A percentile compares a stretch with the other conserved stretches of the same genome.
Conservation (phyloP, 64 coral and sea anemone genomes). For the Stylophora pistillata region DNA sequence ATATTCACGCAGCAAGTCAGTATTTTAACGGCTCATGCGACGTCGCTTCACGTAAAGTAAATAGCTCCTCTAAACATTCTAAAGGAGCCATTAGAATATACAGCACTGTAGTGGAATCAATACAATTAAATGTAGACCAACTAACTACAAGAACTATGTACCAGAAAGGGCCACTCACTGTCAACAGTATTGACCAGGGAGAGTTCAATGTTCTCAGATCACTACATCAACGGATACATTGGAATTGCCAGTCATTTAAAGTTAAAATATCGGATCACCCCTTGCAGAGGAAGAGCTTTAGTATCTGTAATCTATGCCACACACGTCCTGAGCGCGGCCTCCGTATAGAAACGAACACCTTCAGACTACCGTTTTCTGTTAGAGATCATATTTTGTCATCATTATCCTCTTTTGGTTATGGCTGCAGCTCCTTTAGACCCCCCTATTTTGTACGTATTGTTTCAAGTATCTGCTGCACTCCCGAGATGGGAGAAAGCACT, state of each 20-base stretch:
- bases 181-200: background rate
- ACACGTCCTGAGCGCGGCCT: slow-evolving; percentile 19
- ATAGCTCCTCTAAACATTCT: background rate
- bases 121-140: background rate
- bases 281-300: slow-evolving; percentile 7
- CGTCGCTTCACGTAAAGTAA: background rate
- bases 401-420: background rate
- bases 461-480: slow-evolving; percentile 56
- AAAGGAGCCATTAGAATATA: background rate
- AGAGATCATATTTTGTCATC: background rate
- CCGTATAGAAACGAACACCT: background rate
- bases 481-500: background rate
- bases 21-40: slow-evolving; percentile 10
- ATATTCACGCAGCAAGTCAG: slow-evolving; percentile 2
- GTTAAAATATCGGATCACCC: background rate
- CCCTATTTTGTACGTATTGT: slow-evolving; percentile 22
- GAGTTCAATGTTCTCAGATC: background rate
- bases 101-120: background rate
- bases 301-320: slow-evolving; percentile 55
- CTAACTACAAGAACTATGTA: background rate
- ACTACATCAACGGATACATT: background rate
- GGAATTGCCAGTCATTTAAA: slow-evolving; percentile 20
- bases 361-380: slow-evolving; percentile 3
- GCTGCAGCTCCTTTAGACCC: slow-evolving; percentile 38
- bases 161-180: background rate